Base-by-base conservation (phyloP, 2,113 vertebrate species). In the Arizona elegans region DNA sequence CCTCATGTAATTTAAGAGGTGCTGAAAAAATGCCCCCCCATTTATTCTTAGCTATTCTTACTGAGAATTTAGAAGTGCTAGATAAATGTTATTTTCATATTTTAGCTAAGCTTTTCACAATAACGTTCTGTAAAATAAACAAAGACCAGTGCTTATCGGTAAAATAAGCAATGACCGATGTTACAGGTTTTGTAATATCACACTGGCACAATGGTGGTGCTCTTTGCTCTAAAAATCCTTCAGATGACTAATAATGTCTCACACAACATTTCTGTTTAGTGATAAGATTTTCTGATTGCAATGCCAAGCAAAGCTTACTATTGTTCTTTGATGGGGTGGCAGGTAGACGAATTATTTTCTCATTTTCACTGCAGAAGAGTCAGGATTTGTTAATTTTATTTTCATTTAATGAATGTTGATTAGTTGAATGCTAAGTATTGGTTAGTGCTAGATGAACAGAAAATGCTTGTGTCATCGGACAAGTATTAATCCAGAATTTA, bases 241-340 rank as follows among this genome's bases (percentile, higher is more conserved):
- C 1, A 59, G 26, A 85, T 58, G 54, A 29, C 89, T 43, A 92
- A 56, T 81, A 56, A 89, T 56, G 75, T 58, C 59, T 75, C 54
- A 75, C 15, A 58, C 38, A 55, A 38, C 54, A 19, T 89, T 85
- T 90, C 70, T 59, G 70, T 90, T 92, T 86, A 88, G 62, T 75
- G 85, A 15, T 50, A 50, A 70, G 85, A 90, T 59, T 90, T 58
- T 92, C 54, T 85, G 92, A 89, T 47, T 65, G 38, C 6, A 6
- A 10, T 93, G 29, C 94, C 89, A 93, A 92, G 59, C 26, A 94
- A 96, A 95, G 92, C 29, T 62, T 3, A 81, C 4, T 38, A 21
- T 38, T 93, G 29, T 33, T 91, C 93, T 86, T 94, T 95, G 91
- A 93, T n/a, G 89, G 94, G 95, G 55, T 88, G 38, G 24, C 94